phyloP scores from a whole-genome alignment of 1,140 invertebrate genomes.

The Brachionus koreanus region DNA sequence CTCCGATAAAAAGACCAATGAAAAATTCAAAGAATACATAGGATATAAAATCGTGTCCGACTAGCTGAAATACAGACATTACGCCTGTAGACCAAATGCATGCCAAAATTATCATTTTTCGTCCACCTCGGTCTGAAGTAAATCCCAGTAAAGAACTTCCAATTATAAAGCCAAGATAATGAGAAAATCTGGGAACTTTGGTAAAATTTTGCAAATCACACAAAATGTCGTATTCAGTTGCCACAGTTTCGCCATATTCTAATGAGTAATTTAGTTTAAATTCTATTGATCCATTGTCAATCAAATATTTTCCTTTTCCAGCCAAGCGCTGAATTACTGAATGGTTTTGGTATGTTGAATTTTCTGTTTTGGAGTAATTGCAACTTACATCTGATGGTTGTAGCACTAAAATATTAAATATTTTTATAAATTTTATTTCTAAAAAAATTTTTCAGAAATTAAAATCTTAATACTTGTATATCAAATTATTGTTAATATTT shows the following conservation, averaged over 20 bases:
- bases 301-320: neutral
- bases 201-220: neutral
- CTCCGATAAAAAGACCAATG: slow-evolving; percentile 34
- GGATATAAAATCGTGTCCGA: slow-evolving; percentile 43
- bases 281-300: neutral
- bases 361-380: neutral
- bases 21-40: slow-evolving; percentile 41
- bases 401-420: neutral
- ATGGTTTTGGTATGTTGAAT: neutral
- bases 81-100: slow-evolving; percentile 11
- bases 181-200: neutral
- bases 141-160: slow-evolving; percentile 22
- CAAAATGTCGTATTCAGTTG: neutral
- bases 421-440: too few relatives aligned
- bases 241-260: slow-evolving; percentile 20
- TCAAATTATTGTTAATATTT: too few relatives aligned
- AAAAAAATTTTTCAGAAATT: too few relatives aligned
- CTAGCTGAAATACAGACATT: slow-evolving; percentile 42
- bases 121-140: slow-evolving; percentile 22
- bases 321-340: slow-evolving; percentile 12
- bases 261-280: neutral
- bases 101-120: slow-evolving; percentile 41
- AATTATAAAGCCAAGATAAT: neutral
- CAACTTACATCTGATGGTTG: neutral
- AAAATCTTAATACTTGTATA: too few relatives aligned